Evolutionary conservation across 2,113 vertebrate genomes (phyloP), one percentile per base, ranked within the genome.

Genomic region (Origma solitaria): DNA sequence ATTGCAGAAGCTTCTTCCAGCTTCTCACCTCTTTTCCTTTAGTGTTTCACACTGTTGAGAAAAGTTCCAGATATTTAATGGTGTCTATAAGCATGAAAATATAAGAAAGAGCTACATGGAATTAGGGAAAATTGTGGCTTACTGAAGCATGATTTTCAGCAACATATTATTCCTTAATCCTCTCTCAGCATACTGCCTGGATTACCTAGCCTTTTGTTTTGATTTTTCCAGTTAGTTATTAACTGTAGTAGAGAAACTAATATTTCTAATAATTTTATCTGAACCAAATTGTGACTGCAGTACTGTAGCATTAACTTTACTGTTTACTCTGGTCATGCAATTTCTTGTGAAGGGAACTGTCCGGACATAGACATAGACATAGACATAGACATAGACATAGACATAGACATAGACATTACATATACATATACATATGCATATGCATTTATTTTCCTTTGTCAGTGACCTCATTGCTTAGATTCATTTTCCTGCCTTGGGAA

Each of bases 1-100:
- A 98, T 97, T 98, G 96, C 98, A 99, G 98, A 98, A 97, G 96
- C 96, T 90, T 82, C 82, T 95, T 95, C 45, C 65, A 96, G 69
- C 71, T 90, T 96, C 92, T 97, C 85, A 88, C 96, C 91, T 98
- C 88, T 94, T 96, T 95, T 86, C 15, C 38, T 91, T 71, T 33
- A 84, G 69, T 58, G 61, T 91, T 95, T 95, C 62, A 73, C 5
- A 3, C 22, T 49, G 61, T 83, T 92, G 42, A 84, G 70, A 64
- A 70, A 94, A 73, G 73, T 87, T 82, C 11, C 50, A 82, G 72
- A 80, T 85, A 78, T 65, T 86, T 88, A 94, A 40, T 11, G 70
- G n/a, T 35, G 35, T 45, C 54, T 81, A 13, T 66, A 90, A 87
- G 15, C 37, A 40, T 23, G 65, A 60, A 86, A 94, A 80, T 61